A percentile compares a stretch with the other conserved stretches of the same genome.
Conservation (phyloP, 2,888 invertebrate genomes). For the Frankliniella fusca region DNA sequence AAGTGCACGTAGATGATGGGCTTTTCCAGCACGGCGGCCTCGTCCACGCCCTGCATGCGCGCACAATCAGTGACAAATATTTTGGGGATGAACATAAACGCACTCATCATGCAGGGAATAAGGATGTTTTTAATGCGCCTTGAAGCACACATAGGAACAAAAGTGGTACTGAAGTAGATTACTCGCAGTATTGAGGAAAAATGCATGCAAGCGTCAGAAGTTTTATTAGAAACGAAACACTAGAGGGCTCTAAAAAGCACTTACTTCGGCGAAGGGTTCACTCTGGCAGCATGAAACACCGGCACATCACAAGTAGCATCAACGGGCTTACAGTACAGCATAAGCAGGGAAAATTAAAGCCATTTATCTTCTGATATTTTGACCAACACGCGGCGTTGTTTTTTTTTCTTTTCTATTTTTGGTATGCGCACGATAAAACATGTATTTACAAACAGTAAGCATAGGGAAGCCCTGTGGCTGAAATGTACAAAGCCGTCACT, state of each 20-base stretch:
- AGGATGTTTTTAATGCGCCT: neutral
- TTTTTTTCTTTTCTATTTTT: too few relatives aligned
- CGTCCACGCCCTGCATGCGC: constrained; percentile 2
- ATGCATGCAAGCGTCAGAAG: too few relatives aligned
- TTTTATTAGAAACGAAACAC: too few relatives aligned
- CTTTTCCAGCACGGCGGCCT: constrained; percentile 51
- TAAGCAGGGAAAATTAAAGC: neutral
- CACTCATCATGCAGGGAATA: neutral
- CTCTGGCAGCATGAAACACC: constrained; percentile 21
- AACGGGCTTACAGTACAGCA: constrained; percentile 13
- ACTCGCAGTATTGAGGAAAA: too few relatives aligned
- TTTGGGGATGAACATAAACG: too few relatives aligned
- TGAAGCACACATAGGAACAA: neutral
- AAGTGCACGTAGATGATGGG: constrained; percentile 91
- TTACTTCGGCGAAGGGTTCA: constrained; percentile 16
- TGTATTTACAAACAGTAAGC: neutral
- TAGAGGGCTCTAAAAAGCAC: constrained; percentile 2
- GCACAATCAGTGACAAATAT: neutral
- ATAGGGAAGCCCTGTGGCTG: neutral
- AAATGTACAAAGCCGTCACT: neutral
- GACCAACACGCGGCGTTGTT: too few relatives aligned
- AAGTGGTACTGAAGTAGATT: neutral
- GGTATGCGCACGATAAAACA: neutral
- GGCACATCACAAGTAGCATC: neutral
- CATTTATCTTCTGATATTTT: too few relatives aligned